These are phyloP conservation scores for Agrenia bidenticulata DNA, from an alignment of 2,888 invertebrate species.

Conservation along the genomic window DNA sequence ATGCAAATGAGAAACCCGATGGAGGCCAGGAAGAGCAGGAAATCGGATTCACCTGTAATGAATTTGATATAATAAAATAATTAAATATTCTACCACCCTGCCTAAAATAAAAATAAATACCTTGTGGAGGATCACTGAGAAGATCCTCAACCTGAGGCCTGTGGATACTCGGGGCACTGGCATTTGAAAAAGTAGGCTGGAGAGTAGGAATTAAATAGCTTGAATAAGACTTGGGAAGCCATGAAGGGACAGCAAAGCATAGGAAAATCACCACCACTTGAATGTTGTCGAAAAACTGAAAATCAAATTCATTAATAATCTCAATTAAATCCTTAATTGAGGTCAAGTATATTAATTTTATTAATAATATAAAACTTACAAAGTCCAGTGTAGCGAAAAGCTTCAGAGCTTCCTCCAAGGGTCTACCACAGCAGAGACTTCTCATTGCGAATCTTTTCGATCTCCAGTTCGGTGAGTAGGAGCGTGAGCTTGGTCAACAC, in stretches of 20 bases:
- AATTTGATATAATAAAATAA: slow-evolving; percentile 3
- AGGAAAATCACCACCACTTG: slow-evolving; percentile 42
- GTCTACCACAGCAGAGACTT: slow-evolving; percentile 40
- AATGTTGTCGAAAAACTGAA: slow-evolving; percentile 43
- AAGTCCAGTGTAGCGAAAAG: slow-evolving; percentile 42
- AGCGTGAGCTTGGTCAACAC: too few species aligned
- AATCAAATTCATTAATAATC: slow-evolving; percentile 8
- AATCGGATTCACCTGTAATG: slow-evolving; percentile 32
- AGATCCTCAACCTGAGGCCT: slow-evolving; percentile 35
- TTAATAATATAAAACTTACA: slow-evolving; percentile 24
- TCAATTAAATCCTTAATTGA: slow-evolving; percentile 1
- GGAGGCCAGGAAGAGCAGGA: slow-evolving; percentile 33
- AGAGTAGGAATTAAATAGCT: slow-evolving; percentile 26
- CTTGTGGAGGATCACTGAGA: slow-evolving; percentile 26
- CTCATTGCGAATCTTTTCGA: slow-evolving; percentile 18
- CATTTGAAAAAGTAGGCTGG: slow-evolving; percentile 28
- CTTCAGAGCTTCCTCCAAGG: slow-evolving; percentile 38
- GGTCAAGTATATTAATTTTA: background rate
- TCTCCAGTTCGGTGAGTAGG: background rate
- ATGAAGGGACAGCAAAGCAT: slow-evolving; percentile 35
- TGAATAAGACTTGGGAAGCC: slow-evolving; percentile 33
- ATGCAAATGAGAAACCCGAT: slow-evolving; percentile 38
- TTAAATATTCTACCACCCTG: background rate
- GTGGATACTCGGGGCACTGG: slow-evolving; percentile 25
- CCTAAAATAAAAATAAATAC: slow-evolving; percentile 11